Conservation (phyloP, 2,888 invertebrate species). For the Synanthedon vespiformis region DNA sequence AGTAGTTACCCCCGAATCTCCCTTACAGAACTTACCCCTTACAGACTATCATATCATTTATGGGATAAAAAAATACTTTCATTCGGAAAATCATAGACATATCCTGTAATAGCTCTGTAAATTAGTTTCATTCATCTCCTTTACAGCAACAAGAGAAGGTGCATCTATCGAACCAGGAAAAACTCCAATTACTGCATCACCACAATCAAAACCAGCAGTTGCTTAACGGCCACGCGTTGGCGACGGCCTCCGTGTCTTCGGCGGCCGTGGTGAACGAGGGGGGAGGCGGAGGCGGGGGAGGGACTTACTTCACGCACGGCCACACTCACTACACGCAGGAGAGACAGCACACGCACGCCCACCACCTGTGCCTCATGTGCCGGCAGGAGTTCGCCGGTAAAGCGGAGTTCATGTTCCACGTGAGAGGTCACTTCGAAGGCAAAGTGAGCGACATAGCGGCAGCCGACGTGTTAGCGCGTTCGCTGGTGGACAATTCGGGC, state of each 20-base stretch:
- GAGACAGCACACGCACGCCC: slow-evolving; percentile 58
- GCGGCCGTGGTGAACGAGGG: slow-evolving; percentile 57
- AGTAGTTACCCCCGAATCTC: too few species aligned
- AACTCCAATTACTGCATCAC: slow-evolving; percentile 56
- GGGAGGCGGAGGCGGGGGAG: slow-evolving; percentile 31
- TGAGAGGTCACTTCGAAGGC: slow-evolving; percentile 74
- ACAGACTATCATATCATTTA: too few species aligned
- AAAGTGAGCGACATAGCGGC: slow-evolving; percentile 65
- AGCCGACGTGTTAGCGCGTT: slow-evolving; percentile 62
- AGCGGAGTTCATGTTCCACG: slow-evolving; percentile 78
- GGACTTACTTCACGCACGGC: slow-evolving; percentile 58
- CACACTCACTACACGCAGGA: slow-evolving; percentile 61
- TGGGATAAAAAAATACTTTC: too few species aligned
- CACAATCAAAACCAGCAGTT: slow-evolving; percentile 65
- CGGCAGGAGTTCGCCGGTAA: slow-evolving; percentile 75
- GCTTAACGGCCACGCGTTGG: slow-evolving; percentile 55
- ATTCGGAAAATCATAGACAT: too few species aligned
- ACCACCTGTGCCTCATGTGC: slow-evolving; percentile 74
- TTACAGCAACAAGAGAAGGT: slow-evolving; percentile 62
- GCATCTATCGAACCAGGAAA: slow-evolving; percentile 61
- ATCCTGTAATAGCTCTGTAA: too few species aligned
- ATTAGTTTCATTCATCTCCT: neutral
- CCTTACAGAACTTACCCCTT: neutral
- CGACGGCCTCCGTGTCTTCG: slow-evolving; percentile 54
- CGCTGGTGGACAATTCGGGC: slow-evolving; percentile 65